These are phyloP conservation scores for Anthopleura xanthogrammica DNA, from an alignment of 92 coral and sea anemone species.

Conservation along the genomic window DNA sequence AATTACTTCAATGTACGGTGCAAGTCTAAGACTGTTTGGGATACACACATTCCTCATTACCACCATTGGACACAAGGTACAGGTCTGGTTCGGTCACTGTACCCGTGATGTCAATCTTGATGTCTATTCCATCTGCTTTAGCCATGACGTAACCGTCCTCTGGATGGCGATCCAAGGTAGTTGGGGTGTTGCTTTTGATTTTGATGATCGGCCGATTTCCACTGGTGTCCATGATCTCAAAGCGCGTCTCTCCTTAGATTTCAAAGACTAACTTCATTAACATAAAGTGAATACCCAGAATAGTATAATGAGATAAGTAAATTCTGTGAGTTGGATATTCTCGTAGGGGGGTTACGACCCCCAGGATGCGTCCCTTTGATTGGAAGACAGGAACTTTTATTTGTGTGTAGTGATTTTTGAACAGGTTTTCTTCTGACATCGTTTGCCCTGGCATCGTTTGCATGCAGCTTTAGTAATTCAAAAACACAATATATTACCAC, in stretches of 20 bases:
- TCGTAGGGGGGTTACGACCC: too few relatives aligned
- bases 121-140: slow-evolving; percentile 4
- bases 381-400: too few relatives aligned
- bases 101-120: slow-evolving; percentile 27
- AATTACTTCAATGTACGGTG: too few relatives aligned
- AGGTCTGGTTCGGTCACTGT: slow-evolving; percentile 27
- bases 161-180: neutral
- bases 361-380: too few relatives aligned
- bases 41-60: slow-evolving; percentile 13
- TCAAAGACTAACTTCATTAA: too few relatives aligned
- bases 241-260: neutral
- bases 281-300: too few relatives aligned
- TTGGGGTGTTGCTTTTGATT: neutral
- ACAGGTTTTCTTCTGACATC: too few relatives aligned
- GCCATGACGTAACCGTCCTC: slow-evolving; percentile 4
- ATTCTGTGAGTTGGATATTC: too few relatives aligned
- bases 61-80: neutral
- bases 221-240: slow-evolving; percentile 41
- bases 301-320: too few relatives aligned
- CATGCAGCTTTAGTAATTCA: too few relatives aligned
- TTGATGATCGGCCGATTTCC: slow-evolving; percentile 19
- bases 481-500: neutral
- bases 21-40: neutral
- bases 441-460: too few relatives aligned
- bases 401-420: too few relatives aligned